Evolutionary conservation across 1,140 invertebrate genomes (phyloP), one percentile per base, ranked within the genome.

Genomic region (Scaptomyza hsui): DNA sequence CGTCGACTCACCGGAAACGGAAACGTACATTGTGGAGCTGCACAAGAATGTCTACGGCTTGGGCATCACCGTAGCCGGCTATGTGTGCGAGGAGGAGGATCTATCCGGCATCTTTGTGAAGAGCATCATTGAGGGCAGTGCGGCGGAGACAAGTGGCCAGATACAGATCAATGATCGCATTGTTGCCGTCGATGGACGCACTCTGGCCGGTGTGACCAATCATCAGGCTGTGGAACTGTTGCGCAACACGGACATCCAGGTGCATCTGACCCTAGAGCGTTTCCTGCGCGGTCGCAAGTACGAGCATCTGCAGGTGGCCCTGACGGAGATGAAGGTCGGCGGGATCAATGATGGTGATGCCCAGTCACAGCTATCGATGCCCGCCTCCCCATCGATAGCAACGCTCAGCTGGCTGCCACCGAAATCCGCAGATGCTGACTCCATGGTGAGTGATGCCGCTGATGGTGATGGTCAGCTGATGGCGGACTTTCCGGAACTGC

Each of bases 121-220:
- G 93, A 97, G 97, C 91, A 96, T 99, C 55, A 97, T 97, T 73
- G 95, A 97, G 91, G 96, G 97, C 7, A 98, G 97, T 92, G 96
- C 97, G 75, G 98, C 97, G 16, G 96, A 97, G 89, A 92, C 95
- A 65, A 97, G 96, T 91, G 95, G 95, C n/a, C 94, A 95, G 90
- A 98, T 99, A 76, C 94, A 95, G 90, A 94, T 98, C 32, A 98
- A 99, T 91, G 98, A 99, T 93, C 95, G 98, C 83, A 99, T 98
- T 68, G 94, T 97, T 57, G 95, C 96, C 92, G 95, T 98, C 37
- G 96, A 98, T 92, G 96, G 96, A 13, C 93, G 94, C 70, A 94
- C 95, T 1, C 92, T 98, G 51, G 94, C 95, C 47, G 96, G 97
- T 19, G 97, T 96, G 86, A 97, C 95, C 21, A 98, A 98, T 92